These are phyloP conservation scores for Musca domestica DNA, from an alignment of 1,140 invertebrate species.

Conservation along the genomic window DNA sequence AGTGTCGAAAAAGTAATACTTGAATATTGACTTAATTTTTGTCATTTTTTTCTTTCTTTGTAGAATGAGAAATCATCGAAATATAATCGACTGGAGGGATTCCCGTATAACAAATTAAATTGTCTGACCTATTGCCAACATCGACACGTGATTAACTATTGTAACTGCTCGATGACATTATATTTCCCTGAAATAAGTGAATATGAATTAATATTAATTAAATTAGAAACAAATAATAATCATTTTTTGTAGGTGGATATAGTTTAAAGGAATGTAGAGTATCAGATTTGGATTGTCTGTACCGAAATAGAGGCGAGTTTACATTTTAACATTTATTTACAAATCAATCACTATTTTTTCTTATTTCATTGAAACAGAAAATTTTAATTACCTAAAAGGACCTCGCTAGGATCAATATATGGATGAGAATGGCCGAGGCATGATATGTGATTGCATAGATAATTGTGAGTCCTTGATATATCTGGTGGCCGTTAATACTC, in stretches of 20 bases:
- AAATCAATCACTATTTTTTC: not conserved
- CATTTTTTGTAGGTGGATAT: no score
- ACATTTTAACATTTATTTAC: not conserved
- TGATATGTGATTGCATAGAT: conserved; percentile 33
- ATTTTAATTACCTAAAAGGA: conserved; percentile 38
- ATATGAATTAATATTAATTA: not conserved
- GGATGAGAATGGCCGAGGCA: conserved; percentile 35
- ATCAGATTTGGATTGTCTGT: conserved; percentile 34
- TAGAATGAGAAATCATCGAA: conserved; percentile 31
- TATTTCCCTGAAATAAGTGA: conserved; percentile 27
- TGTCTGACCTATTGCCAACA: conserved; percentile 37
- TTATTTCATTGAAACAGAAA: conserved; percentile 23
- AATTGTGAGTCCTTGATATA: conserved; percentile 34
- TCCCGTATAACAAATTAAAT: conserved; percentile 35
- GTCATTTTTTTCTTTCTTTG: not conserved
- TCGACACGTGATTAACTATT: conserved; percentile 27
- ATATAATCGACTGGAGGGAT: not conserved
- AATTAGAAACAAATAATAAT: no score
- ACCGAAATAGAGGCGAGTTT: conserved; percentile 23
- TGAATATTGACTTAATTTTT: no score
- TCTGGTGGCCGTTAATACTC: conserved; percentile 34
- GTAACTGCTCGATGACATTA: conserved; percentile 36
- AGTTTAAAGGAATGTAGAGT: conserved; percentile 36
- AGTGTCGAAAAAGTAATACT: no score
- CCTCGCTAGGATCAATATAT: conserved; percentile 35